A percentile compares a stretch with the other conserved stretches of the same genome.
Evolutionary conservation across 2,797 vertebrate species (phyloP).

Genomic region (Sebastes wilsoni): DNA sequence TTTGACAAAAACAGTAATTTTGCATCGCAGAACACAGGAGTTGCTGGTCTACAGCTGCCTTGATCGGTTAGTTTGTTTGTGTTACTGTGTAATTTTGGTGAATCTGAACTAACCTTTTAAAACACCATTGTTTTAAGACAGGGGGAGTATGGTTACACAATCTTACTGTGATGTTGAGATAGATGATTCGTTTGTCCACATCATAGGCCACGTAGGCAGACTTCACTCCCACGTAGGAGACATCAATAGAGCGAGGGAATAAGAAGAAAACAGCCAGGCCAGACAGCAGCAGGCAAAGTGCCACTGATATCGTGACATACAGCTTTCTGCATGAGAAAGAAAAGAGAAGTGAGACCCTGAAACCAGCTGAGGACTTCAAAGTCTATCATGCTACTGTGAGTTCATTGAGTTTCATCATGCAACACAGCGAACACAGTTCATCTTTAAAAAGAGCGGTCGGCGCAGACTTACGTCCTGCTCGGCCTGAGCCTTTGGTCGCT

Average conservation of each 20-base stretch:
- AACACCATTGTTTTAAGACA: not conserved
- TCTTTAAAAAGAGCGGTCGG: not conserved
- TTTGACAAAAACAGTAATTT: not conserved
- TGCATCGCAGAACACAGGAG: not conserved
- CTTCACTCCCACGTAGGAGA: slow-evolving; percentile 94
- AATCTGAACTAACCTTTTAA: not conserved
- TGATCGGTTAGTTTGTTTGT: not conserved
- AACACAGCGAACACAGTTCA: not conserved
- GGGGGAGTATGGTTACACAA: accelerated
- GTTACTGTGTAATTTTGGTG: not conserved
- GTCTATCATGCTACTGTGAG: not conserved
- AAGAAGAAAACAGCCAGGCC: slow-evolving; percentile 96
- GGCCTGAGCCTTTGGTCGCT: slow-evolving; percentile 96
- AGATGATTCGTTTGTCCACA: slow-evolving; percentile 85
- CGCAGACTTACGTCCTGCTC: slow-evolving; percentile 94
- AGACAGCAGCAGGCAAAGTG: slow-evolving; percentile 92
- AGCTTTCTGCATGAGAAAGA: slow-evolving; percentile 86
- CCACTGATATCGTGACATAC: slow-evolving; percentile 94
- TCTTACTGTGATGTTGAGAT: slow-evolving; percentile 96
- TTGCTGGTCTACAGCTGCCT: not conserved
- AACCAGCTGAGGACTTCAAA: slow-evolving; percentile 19
- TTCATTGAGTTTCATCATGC: not conserved
- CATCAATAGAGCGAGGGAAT: slow-evolving; percentile 95
- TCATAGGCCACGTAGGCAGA: slow-evolving; percentile 93
- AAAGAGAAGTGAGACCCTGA: slow-evolving; percentile 45